Evolutionary conservation across 1,140 invertebrate species (phyloP).

Genomic region (Drosophila nannoptera): DNA sequence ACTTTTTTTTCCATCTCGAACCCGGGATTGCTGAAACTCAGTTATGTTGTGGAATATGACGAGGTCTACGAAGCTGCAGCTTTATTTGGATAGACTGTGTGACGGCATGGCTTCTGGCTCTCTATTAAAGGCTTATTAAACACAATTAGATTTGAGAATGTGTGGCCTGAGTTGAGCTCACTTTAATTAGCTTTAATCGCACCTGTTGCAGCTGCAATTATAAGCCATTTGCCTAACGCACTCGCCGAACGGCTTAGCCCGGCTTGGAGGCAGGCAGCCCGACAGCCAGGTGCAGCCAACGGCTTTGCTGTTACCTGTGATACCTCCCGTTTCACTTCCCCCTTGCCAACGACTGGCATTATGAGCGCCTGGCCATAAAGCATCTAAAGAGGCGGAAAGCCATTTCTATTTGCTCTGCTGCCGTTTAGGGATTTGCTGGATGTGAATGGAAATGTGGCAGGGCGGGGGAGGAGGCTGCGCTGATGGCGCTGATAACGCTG

Average conservation of each 20-base stretch:
- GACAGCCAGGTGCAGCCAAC: slow-evolving; percentile 18
- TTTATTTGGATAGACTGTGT: no score
- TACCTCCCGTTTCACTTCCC: no score
- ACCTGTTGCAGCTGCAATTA: slow-evolving; percentile 66
- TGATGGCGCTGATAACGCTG: slow-evolving; percentile 17
- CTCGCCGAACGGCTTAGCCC: slow-evolving; percentile 39
- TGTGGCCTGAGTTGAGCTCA: slow-evolving; percentile 1
- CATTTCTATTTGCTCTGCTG: slow-evolving; percentile 58
- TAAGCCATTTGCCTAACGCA: slow-evolving; percentile 63
- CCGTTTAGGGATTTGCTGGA: slow-evolving; percentile 58
- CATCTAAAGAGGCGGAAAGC: slow-evolving; percentile 54
- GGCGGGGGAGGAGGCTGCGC: background rate
- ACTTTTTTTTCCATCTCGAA: no score
- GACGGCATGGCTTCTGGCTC: no score
- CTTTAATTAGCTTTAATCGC: slow-evolving; percentile 44
- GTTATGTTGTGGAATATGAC: no score
- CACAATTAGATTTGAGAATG: no score
- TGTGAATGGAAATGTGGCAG: background rate
- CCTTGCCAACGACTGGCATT: background rate
- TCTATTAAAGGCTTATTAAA: no score
- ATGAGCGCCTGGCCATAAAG: slow-evolving; percentile 28
- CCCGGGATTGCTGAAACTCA: no score
- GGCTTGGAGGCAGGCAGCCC: slow-evolving; percentile 5
- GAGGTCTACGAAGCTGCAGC: no score
- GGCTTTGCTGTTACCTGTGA: background rate